Evolutionary conservation across 53 echinoderm and acorn worm species (phyloP), one percentile per base, ranked within the genome.

Genomic region (Holothuria scabra): DNA sequence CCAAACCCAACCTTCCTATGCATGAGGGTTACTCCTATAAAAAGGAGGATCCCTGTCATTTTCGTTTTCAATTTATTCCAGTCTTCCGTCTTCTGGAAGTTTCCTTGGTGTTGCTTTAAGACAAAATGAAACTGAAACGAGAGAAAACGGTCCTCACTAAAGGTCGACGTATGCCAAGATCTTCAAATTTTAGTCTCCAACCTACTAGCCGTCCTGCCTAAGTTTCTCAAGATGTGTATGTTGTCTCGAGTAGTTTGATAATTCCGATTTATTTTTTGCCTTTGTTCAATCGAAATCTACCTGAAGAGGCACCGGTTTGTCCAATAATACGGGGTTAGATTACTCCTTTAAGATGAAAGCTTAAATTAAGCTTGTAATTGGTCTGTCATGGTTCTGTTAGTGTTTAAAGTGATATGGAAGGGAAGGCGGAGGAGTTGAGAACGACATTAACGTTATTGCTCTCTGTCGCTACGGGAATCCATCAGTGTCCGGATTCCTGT

Each of bases 281-380:
- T 72, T 72, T 46, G 48, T 72, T 22, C 46, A 72, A 72, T 72
- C 72, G 26, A 23, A 24, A 4, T 46, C 25, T 72, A 72, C 72
- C 72, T 44, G 72, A 72, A 72, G 28, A 41, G 26, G 48, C 13
- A 22, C 72, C 48, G 18, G 23, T 72, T 72, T 72, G 46, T 26
- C 48, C n/a, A 46, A 72, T 72, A 72, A 72, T 21, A 72, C 37
- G 46, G 72, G 24, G 48, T 72, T 26, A 44, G 25, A 26, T 72
- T 72, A 72, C 72, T 44, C 21, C 72, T 72, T 18, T 46, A 72
- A 72, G 46, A 72, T 46, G 72, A 72, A 21, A 11, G 46, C 24
- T 46, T 72, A 44, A 72, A 72, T 72, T 44, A 23, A 72, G 72
- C 46, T 21, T 48, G 72, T 72, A 72, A 72, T 72, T 72, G 72